Evolutionary conservation across 2,888 invertebrate genomes (phyloP).

Genomic region (Rhaphigaster nebulosa): DNA sequence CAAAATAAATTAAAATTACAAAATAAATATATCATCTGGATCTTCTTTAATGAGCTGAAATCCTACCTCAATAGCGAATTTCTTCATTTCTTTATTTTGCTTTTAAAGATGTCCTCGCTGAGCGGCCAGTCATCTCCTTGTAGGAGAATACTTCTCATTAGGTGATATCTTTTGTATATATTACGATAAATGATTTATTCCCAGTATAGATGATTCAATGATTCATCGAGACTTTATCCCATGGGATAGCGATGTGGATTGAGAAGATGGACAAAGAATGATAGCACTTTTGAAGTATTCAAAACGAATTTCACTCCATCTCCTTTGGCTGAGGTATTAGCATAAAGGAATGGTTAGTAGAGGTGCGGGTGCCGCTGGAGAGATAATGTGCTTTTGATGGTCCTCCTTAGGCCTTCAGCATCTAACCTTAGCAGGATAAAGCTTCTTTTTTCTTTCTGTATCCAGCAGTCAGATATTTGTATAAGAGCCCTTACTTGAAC

Average conservation of each 20-base stretch:
- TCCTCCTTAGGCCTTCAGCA: conserved; percentile 17
- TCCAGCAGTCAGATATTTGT: neutral
- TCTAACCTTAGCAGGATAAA: neutral
- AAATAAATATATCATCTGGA: too few relatives aligned
- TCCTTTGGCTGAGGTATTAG: conserved; percentile 47
- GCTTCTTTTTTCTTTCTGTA: neutral
- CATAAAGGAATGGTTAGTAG: conserved; percentile 49
- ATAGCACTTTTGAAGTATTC: conserved; percentile 55
- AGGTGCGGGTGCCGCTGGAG: neutral
- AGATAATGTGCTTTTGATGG: conserved; percentile 57
- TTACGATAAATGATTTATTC: neutral
- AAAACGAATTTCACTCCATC: conserved; percentile 16
- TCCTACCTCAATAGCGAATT: too few relatives aligned
- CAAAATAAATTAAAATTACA: too few relatives aligned
- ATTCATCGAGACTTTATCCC: neutral
- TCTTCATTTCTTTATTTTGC: too few relatives aligned
- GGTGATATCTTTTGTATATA: too few relatives aligned
- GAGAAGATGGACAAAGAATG: conserved; percentile 15
- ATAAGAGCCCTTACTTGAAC: neutral
- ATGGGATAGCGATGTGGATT: neutral
- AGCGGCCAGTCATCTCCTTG: too few relatives aligned
- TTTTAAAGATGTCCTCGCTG: too few relatives aligned
- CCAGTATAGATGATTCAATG: neutral
- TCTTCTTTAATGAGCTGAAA: too few relatives aligned
- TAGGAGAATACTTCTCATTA: too few relatives aligned